These are phyloP conservation scores for Lethocerus indicus DNA, from an alignment of 1,140 invertebrate species.

Conservation along the genomic window DNA sequence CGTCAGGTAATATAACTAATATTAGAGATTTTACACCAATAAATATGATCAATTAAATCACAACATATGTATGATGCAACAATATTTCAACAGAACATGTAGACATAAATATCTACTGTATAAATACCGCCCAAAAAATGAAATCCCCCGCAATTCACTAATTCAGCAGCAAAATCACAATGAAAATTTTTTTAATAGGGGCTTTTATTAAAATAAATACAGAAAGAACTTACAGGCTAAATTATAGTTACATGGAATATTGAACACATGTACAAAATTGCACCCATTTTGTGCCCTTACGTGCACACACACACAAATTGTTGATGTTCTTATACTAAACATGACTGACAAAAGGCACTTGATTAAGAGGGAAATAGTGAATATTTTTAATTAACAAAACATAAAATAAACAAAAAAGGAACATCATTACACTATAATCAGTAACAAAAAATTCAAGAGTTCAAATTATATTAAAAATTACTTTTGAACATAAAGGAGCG, in stretches of 20 bases:
- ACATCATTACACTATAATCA: slow-evolving; percentile 3
- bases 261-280: slow-evolving; percentile 12
- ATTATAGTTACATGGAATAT: slow-evolving; percentile 10
- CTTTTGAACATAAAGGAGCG: too few relatives aligned
- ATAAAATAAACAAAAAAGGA: slow-evolving; percentile 1
- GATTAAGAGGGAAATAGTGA: not conserved
- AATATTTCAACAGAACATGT: too few relatives aligned
- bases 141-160: too few relatives aligned
- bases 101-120: too few relatives aligned
- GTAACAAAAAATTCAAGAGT: not conserved
- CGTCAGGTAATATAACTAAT: slow-evolving; percentile 11
- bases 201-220: slow-evolving; percentile 9
- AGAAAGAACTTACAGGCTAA: slow-evolving; percentile 6
- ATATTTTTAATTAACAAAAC: not conserved
- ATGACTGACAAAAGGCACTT: slow-evolving; percentile 9
- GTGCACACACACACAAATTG: slow-evolving; percentile 3
- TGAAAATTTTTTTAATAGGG: slow-evolving; percentile 2
- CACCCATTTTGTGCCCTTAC: slow-evolving; percentile 12
- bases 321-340: slow-evolving; percentile 4
- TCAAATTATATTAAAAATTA: not conserved
- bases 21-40: slow-evolving; percentile 8
- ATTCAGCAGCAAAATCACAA: slow-evolving; percentile 9
- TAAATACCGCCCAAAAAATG: too few relatives aligned
- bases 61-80: slow-evolving; percentile 7
- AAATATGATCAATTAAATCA: slow-evolving; percentile 8